Evolutionary conservation across 2,888 invertebrate species (phyloP).

Genomic region (Ariolimax columbianus): DNA sequence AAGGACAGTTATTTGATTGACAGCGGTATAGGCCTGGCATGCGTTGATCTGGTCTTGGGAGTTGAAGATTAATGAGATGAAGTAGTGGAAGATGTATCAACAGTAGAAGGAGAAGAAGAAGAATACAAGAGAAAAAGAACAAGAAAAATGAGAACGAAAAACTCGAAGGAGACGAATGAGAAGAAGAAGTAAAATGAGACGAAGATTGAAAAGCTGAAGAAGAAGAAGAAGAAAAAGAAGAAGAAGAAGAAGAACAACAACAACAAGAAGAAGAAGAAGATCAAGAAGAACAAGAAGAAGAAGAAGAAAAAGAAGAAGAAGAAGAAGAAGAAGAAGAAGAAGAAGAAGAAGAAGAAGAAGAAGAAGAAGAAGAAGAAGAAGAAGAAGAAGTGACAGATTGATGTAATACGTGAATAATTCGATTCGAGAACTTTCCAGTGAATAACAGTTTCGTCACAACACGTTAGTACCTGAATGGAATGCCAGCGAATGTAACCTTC

Average conservation of each 20-base stretch:
- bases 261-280: not conserved
- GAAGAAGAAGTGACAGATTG: not conserved
- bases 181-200: constrained; percentile 1
- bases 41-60: too few species aligned
- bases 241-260: not conserved
- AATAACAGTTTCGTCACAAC: too few species aligned
- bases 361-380: constrained; percentile 2
- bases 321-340: constrained; percentile 23
- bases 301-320: not conserved
- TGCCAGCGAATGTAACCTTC: too few species aligned
- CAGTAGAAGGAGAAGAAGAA: constrained; percentile 6
- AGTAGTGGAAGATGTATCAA: not conserved
- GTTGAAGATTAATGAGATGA: not conserved
- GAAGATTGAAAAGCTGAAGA: constrained; percentile 15
- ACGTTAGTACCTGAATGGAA: too few species aligned
- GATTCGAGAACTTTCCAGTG: not conserved
- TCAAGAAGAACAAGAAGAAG: not conserved
- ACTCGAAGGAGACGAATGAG: too few species aligned
- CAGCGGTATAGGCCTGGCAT: too few species aligned
- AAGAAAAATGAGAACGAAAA: not conserved
- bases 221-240: constrained; percentile 1
- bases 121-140: too few species aligned
- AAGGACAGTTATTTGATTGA: too few species aligned
- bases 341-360: not conserved
- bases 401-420: not conserved